phyloP scores from a whole-genome alignment of 2,888 invertebrate genomes.

The Ferdinandea cuprea region DNA sequence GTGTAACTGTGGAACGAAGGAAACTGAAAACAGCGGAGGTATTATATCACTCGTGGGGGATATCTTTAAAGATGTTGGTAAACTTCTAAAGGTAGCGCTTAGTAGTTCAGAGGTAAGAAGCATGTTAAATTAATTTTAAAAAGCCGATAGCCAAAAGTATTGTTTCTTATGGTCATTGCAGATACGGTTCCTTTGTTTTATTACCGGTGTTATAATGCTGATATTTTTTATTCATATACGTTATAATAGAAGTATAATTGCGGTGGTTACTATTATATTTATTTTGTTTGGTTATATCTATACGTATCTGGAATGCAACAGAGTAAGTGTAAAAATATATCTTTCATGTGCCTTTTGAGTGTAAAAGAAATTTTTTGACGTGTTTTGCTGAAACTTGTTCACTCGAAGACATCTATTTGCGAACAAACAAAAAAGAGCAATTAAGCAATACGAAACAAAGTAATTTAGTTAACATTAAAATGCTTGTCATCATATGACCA shows the following conservation, averaged over 20 bases:
- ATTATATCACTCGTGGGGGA: neutral
- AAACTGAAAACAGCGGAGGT: neutral
- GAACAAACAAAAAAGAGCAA: too few relatives aligned
- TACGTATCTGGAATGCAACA: conserved; percentile 57
- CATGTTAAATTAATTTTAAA: neutral
- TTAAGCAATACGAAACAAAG: too few relatives aligned
- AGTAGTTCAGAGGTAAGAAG: conserved; percentile 43
- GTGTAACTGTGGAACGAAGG: too few relatives aligned
- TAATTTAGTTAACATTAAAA: too few relatives aligned
- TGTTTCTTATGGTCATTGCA: neutral
- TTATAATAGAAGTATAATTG: conserved; percentile 44
- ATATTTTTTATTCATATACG: conserved; percentile 58
- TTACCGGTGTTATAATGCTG: conserved; percentile 1
- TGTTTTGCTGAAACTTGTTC: too few relatives aligned
- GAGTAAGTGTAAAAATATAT: conserved; percentile 35
- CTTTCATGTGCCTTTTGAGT: neutral
- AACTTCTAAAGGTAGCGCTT: neutral
- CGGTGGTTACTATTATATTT: neutral
- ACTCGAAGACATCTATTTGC: too few relatives aligned
- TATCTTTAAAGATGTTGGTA: neutral
- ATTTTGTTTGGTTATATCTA: conserved; percentile 41
- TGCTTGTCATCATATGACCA: too few relatives aligned
- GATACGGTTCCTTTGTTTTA: conserved; percentile 10
- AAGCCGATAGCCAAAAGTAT: neutral
- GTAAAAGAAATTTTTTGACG: too few relatives aligned